Evolutionary conservation across 2,797 vertebrate genomes (phyloP).

Genomic region (Garrulus glandarius): DNA sequence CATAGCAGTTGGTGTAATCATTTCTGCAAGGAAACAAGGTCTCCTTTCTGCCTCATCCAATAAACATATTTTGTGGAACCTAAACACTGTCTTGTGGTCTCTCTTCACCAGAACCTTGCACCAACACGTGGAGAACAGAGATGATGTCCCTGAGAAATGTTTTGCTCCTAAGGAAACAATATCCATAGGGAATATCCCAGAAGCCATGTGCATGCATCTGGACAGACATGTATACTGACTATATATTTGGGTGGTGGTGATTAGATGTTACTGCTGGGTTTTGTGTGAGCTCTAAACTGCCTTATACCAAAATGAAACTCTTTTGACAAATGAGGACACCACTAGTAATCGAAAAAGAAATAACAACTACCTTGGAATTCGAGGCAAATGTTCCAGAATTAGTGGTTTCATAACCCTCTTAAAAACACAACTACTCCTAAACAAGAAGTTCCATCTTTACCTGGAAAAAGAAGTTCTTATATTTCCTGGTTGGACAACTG

Average conservation of each 20-base stretch:
- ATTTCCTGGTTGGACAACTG: background rate
- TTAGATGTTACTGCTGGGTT: background rate
- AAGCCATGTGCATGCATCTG: background rate
- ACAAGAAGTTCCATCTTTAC: background rate
- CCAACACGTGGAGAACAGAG: background rate
- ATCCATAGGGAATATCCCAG: background rate
- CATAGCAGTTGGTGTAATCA: background rate
- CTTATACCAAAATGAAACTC: background rate
- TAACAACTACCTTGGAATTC: background rate
- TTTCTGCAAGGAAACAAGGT: background rate
- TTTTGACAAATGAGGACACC: background rate
- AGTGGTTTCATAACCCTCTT: background rate
- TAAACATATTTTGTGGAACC: background rate
- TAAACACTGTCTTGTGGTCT: background rate
- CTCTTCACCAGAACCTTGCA: background rate
- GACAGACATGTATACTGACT: background rate
- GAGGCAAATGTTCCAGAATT: background rate
- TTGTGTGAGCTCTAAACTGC: background rate
- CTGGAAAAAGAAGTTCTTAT: background rate
- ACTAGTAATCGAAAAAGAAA: background rate
- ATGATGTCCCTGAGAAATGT: background rate
- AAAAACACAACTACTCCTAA: background rate
- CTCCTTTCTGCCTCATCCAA: background rate
- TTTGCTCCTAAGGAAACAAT: background rate
- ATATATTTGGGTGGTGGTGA: fast-evolving